A percentile compares a stretch with the other conserved stretches of the same genome.
Evolutionary conservation across 64 coral and sea anemone species (phyloP).

Genomic region (Platygyra sinensis): DNA sequence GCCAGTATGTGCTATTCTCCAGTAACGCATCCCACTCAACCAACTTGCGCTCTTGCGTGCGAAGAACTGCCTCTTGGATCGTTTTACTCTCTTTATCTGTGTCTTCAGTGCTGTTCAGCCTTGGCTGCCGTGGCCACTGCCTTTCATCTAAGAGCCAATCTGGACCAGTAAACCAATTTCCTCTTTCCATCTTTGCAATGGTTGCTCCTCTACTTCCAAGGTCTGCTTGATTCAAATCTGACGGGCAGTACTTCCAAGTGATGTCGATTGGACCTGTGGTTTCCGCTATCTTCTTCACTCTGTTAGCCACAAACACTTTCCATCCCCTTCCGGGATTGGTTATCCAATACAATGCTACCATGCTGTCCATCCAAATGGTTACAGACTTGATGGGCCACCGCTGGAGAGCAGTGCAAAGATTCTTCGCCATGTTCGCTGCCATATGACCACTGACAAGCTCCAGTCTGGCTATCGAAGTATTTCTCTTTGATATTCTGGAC

Average conservation of each 20-base stretch:
- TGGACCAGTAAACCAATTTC: not conserved
- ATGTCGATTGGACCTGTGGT: not conserved
- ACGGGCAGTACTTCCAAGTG: slow-evolving; percentile 15
- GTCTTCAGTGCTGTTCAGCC: not conserved
- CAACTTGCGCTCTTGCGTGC: not conserved
- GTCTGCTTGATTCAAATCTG: slow-evolving; percentile 9
- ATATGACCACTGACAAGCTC: slow-evolving; percentile 49
- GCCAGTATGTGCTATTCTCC: slow-evolving; percentile 19
- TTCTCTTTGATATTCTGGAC: slow-evolving; percentile 39
- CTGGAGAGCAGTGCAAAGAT: slow-evolving; percentile 13
- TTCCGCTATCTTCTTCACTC: slow-evolving; percentile 26
- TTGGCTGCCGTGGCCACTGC: not conserved
- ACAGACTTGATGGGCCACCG: slow-evolving; percentile 27
- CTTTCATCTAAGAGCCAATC: not conserved
- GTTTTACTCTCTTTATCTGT: not conserved
- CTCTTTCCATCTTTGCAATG: slow-evolving; percentile 1
- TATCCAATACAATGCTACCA: slow-evolving; percentile 63
- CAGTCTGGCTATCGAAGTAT: slow-evolving; percentile 26
- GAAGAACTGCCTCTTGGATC: too few relatives aligned
- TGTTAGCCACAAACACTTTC: slow-evolving; percentile 60
- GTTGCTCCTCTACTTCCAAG: slow-evolving; percentile 3
- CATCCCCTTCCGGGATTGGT: slow-evolving; percentile 32
- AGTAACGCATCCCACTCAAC: slow-evolving; percentile 33
- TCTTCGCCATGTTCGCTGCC: slow-evolving; percentile 50
- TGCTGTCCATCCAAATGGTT: slow-evolving; percentile 69